Evolutionary conservation across 2,113 vertebrate genomes (phyloP).

Genomic region (Heterocephalus glaber): DNA sequence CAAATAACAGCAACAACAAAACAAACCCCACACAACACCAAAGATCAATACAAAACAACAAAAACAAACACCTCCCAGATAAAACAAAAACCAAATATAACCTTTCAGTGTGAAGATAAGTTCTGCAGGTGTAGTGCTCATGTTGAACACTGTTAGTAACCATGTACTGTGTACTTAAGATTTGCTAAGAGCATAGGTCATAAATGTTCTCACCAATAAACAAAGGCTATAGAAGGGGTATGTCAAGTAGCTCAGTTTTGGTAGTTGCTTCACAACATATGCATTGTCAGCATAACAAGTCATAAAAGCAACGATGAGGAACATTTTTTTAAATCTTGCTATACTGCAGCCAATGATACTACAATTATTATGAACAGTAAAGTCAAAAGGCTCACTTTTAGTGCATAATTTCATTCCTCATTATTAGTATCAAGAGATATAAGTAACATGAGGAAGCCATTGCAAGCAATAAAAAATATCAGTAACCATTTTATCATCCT

Average conservation of each 20-base stretch:
- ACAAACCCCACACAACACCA: too few relatives aligned
- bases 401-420: background rate
- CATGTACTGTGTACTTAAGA: background rate
- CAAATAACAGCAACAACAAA: too few relatives aligned
- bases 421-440: background rate
- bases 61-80: too few relatives aligned
- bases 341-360: background rate
- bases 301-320: background rate
- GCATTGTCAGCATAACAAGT: background rate
- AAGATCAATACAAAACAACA: too few relatives aligned
- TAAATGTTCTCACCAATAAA: background rate
- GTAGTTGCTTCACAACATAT: background rate
- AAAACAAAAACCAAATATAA: background rate
- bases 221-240: background rate
- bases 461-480: slow-evolving; percentile 2
- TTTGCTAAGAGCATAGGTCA: background rate
- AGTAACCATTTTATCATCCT: background rate
- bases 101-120: background rate
- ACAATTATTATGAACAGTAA: background rate
- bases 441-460: background rate
- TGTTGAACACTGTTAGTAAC: background rate
- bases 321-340: background rate
- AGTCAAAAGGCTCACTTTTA: background rate
- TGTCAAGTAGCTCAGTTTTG: background rate
- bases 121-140: background rate